A percentile compares a stretch with the other conserved stretches of the same genome.
Conservation (phyloP, 2,888 invertebrate genomes). For the Diachrysia chrysitis region DNA sequence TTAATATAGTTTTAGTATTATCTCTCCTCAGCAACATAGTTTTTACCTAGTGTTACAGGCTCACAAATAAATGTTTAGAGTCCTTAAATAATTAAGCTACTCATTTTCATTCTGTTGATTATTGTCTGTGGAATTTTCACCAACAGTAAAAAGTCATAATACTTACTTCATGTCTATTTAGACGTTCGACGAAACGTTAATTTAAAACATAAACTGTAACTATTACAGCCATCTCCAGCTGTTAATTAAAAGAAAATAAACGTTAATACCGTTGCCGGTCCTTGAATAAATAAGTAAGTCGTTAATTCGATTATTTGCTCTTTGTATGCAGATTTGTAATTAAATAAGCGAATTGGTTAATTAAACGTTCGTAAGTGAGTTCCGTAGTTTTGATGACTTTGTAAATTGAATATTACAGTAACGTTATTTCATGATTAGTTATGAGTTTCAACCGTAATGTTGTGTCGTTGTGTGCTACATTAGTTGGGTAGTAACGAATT, state of each 20-base stretch:
- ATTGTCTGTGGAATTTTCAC: no score
- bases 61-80: no score
- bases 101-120: no score
- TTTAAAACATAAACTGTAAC: not conserved
- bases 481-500: no score
- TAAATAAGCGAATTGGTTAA: conserved; percentile 30
- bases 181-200: not conserved
- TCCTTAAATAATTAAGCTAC: no score
- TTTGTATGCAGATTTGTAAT: conserved; percentile 27
- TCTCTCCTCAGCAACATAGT: no score
- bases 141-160: not conserved
- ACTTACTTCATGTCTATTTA: not conserved
- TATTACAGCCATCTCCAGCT: conserved; percentile 7
- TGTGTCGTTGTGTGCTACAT: no score
- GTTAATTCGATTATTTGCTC: conserved; percentile 41
- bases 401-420: not conserved
- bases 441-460: not conserved
- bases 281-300: conserved; percentile 26
- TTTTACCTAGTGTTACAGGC: no score
- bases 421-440: not conserved
- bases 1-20: no score
- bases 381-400: not conserved
- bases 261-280: conserved; percentile 15
- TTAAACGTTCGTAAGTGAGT: conserved; percentile 13
- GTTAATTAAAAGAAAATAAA: conserved; percentile 39